Base-by-base conservation (phyloP, 1,140 invertebrate genomes). In the Galleria mellonella region DNA sequence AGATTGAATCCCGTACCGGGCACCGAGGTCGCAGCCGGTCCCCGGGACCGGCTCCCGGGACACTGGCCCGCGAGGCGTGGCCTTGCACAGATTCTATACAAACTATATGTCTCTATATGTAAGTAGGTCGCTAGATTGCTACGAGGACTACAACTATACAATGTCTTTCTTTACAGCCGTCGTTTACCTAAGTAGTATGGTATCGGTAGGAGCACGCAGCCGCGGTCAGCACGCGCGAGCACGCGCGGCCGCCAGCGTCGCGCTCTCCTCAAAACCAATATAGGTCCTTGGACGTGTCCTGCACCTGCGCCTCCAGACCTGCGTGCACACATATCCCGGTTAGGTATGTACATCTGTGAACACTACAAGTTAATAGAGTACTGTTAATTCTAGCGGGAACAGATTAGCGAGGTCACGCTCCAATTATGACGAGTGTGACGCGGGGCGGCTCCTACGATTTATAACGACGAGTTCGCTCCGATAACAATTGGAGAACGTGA, bases 281-380 rank as follows among this genome's bases (percentile, higher is more conserved):
- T 44, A 88, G 73, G 58, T 89, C 87, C 74, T 89, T 89, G 13
- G 88, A 89, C 44, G 88, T 87, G 64, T 89, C 87, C 65, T 89
- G 87, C 60, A 89, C 87, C 75, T 87, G 88, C 54, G 86, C 87
- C 66, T 89, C 87, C 68, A 89, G 70, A 76, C 87, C 87, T 89
- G 83, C 30, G 59, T 37, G 58, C 47, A 63, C 52, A 7, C 17
- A 23, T 6, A n/a, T n/a, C n/a, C n/a, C n/a, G n/a, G n/a, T n/a
- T n/a, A n/a, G n/a, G n/a, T n/a, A n/a, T n/a, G n/a, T n/a, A n/a
- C n/a, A n/a, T n/a, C n/a, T n/a, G n/a, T n/a, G n/a, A n/a, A n/a
- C n/a, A n/a, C n/a, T n/a, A n/a, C n/a, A n/a, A n/a, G n/a, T n/a
- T n/a, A n/a, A n/a, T n/a, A n/a, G n/a, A n/a, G n/a, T n/a, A n/a